Evolutionary conservation across 2,888 invertebrate species (phyloP), one percentile per base, ranked within the genome.

Genomic region (Phanerotoma sp.): DNA sequence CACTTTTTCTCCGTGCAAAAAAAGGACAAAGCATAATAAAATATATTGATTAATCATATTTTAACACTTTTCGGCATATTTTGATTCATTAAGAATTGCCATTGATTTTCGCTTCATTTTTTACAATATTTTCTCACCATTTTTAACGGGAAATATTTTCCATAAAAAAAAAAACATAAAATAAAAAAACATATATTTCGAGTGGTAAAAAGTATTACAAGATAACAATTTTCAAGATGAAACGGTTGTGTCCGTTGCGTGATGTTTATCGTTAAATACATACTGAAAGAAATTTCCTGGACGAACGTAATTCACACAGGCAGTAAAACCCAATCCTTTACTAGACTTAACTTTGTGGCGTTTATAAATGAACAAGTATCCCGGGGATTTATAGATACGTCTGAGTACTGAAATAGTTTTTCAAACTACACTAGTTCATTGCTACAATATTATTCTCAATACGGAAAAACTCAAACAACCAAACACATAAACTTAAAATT

Each of bases 191-290:
- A n/a, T 15, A 3, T 35, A 16, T 35, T 35, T 5, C 1, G 5
- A 35, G 15, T 35, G 7, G 9, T 35, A 11, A 1, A 35, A 35
- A 35, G 15, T 46, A 46, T 11, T 7, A 47, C 37, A 30, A 30
- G 37, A 46, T 33, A 51, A 25, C 16, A 56, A 25, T 30, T 11
- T 40, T 51, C 33, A 28, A 42, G 46, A 51, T 40, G 37, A 42
- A 49, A 37, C 32, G 35, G 32, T 46, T 22, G 37, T 33, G 42
- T 50, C n/a, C n/a, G 55, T 57, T 62, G 58, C 58, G 57, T 62
- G 62, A 61, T 54, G 49, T 51, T 56, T 42, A 51, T 57, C 58
- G 58, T 59, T 62, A 58, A 60, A 60, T 53, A 54, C 51, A 50
- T 47, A 38, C 54, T 40, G 45, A 18, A 51, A 44, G 54, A 47